A percentile compares a stretch with the other conserved stretches of the same genome.
phyloP scores from a whole-genome alignment of 2,888 invertebrate species.

The Abrostola triplasia region DNA sequence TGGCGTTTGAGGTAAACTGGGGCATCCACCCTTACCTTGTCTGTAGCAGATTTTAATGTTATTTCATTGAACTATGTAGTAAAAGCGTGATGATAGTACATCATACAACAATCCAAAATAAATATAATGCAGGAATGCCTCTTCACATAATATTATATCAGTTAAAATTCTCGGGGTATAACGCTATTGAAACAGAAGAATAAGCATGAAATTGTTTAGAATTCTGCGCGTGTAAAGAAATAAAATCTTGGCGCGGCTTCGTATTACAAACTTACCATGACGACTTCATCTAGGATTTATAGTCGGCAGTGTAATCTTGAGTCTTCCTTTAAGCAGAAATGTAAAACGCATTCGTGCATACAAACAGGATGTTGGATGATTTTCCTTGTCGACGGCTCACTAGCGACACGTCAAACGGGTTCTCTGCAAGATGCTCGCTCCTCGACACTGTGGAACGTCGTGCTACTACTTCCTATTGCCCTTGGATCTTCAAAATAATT shows the following conservation, averaged over 20 bases:
- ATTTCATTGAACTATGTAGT: too few relatives aligned
- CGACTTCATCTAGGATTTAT: slow-evolving; percentile 60
- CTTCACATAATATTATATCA: background rate
- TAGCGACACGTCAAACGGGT: slow-evolving; percentile 61
- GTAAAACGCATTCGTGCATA: slow-evolving; percentile 67
- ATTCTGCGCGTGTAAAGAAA: slow-evolving; percentile 46
- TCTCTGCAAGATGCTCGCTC: slow-evolving; percentile 56
- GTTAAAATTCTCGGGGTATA: slow-evolving; percentile 21
- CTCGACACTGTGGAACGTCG: slow-evolving; percentile 54
- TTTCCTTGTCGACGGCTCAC: slow-evolving; percentile 74
- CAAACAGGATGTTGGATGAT: slow-evolving; percentile 78
- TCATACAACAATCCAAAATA: background rate
- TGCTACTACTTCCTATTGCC: slow-evolving; percentile 45
- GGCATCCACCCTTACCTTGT: too few relatives aligned
- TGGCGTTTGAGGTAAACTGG: too few relatives aligned
- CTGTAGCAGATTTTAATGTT: too few relatives aligned
- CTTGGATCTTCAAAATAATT: slow-evolving; percentile 25
- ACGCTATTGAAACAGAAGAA: slow-evolving; percentile 19
- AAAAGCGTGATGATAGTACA: too few relatives aligned
- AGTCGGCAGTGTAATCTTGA: slow-evolving; percentile 60
- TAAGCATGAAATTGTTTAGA: slow-evolving; percentile 24
- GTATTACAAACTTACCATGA: slow-evolving; percentile 55
- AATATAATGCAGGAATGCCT: background rate
- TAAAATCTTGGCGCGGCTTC: slow-evolving; percentile 29
- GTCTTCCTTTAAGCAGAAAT: slow-evolving; percentile 56